Evolutionary conservation across 1,140 invertebrate species (phyloP), one percentile per base, ranked within the genome.

Genomic region (Eurosta solidaginis): DNA sequence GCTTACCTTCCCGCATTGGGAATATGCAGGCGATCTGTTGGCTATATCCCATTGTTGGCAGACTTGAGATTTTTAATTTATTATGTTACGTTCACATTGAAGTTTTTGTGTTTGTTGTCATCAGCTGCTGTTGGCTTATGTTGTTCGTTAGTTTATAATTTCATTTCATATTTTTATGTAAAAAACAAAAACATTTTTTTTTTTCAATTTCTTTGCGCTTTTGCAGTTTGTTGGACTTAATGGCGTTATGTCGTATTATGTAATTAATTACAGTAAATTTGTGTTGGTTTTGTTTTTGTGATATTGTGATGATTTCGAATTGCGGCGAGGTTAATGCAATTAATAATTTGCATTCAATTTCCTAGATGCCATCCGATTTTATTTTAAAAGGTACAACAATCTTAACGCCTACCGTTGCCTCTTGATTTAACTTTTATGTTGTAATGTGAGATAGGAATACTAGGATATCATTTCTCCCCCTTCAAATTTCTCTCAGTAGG

Each of bases 211-310:
- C 54, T 59, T 59, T 54, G 50, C n/a, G n/a, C 27, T 4, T 63
- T 63, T 68, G 33, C 59, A 68, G 59, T 68, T 68, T 68, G 59
- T 40, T 68, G 59, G n/a, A 40, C 59, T 40, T 68, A 68, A 40
- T 68, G 33, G 14, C 33, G 5, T 29, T 68, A 68, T 40, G 33
- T 9, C 33, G 59, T 68, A n/a, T 40, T 68, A 68, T 68, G 20
- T 68, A 68, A 68, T 68, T 40, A 68, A 68, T 40, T 68, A 33
- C 7, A 6, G 27, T 5, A 29, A 10, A 33, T 14, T 17, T 33
- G 14, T 3, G 10, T 36, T 29, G 12, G 27, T 59, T 6, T 12
- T 22, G 6, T 9, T 68, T 22, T 14, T n/a, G n/a, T 14, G 5
- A 9, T 40, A 5, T 40, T 40, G 5, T 42, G 36, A 20, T 68